Evolutionary conservation across 2,797 vertebrate genomes (phyloP).

Genomic region (Liparis tanakae): DNA sequence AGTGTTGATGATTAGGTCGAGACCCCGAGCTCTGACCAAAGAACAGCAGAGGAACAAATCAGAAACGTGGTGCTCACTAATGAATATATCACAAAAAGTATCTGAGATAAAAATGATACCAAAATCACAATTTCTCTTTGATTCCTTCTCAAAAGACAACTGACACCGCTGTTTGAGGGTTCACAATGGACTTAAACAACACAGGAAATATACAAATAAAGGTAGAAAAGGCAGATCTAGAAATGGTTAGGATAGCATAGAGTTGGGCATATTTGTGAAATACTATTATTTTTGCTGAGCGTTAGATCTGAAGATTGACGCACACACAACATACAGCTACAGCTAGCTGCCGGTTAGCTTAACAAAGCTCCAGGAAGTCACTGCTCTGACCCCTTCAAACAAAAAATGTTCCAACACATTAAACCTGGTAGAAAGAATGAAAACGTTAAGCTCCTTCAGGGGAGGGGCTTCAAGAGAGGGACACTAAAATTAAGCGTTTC

Average conservation of each 20-base stretch:
- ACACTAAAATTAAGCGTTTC: neutral
- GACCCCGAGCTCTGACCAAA: slow-evolving; percentile 29
- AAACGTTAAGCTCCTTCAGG: neutral
- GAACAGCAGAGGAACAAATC: slow-evolving; percentile 7
- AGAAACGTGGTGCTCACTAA: slow-evolving; percentile 15
- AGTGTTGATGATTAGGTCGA: neutral
- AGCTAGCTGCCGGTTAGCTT: neutral
- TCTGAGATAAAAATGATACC: too few species aligned
- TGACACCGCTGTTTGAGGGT: too few species aligned
- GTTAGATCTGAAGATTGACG: neutral
- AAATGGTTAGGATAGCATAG: neutral
- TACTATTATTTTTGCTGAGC: neutral
- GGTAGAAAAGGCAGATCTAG: too few species aligned
- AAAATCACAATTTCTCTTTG: too few species aligned
- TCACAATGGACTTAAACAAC: too few species aligned
- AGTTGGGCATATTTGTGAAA: neutral
- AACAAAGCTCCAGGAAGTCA: neutral
- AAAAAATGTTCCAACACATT: neutral
- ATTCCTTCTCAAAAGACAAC: too few species aligned
- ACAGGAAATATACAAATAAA: too few species aligned
- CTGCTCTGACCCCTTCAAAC: too few species aligned
- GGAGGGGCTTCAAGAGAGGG: neutral
- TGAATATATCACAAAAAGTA: neutral
- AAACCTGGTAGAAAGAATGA: neutral
- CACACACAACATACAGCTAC: neutral